Conservation (phyloP, 2,888 invertebrate species). For the Peribatodes rhomboidaria region DNA sequence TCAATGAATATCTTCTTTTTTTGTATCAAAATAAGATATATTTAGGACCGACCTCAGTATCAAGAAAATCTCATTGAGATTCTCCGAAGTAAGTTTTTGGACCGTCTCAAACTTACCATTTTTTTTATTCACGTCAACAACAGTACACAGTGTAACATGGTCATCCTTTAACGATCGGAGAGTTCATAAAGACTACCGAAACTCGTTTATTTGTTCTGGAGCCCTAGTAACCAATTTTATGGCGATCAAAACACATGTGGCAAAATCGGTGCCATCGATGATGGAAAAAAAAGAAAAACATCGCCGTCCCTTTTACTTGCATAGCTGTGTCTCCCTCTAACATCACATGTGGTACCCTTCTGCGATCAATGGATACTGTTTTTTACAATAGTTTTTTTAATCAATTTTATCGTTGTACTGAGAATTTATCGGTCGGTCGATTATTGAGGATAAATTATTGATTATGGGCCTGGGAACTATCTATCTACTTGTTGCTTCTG, state of each 20-base stretch:
- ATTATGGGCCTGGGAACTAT: slow-evolving; percentile 10
- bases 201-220: slow-evolving; percentile 42
- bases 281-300: slow-evolving; percentile 55
- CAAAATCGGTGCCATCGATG: slow-evolving; percentile 73
- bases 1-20: too few relatives aligned
- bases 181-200: slow-evolving; percentile 22
- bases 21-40: too few relatives aligned
- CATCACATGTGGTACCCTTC: slow-evolving; percentile 75
- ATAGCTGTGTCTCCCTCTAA: slow-evolving; percentile 59
- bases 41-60: too few relatives aligned
- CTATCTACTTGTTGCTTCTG: slow-evolving; percentile 26
- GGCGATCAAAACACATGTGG: slow-evolving; percentile 71
- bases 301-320: slow-evolving; percentile 53
- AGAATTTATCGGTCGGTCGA: slow-evolving; percentile 51
- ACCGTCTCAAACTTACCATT: too few relatives aligned
- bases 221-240: slow-evolving; percentile 59
- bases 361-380: slow-evolving; percentile 76
- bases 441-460: slow-evolving; percentile 32
- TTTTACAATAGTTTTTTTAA: slow-evolving; percentile 58
- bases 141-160: too few relatives aligned
- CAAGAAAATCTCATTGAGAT: too few relatives aligned
- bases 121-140: too few relatives aligned
- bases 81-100: too few relatives aligned
- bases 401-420: slow-evolving; percentile 50
- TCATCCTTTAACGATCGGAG: slow-evolving; percentile 15